These are phyloP conservation scores for Hippoglossus stenolepis DNA, from an alignment of 2,113 vertebrate genomes.

Conservation along the genomic window DNA sequence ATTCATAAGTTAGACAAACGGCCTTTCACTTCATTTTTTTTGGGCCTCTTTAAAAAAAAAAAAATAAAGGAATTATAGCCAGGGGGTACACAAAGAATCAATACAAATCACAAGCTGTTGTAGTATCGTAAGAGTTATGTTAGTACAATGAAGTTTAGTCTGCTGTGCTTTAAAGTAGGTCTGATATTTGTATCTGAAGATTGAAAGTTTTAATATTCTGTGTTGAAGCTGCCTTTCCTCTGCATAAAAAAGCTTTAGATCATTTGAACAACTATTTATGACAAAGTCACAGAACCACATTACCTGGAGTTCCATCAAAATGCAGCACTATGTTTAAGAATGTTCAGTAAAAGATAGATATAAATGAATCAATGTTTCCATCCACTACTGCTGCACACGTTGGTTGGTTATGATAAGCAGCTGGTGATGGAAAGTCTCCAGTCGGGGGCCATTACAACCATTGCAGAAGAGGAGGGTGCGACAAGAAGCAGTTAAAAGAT, in stretches of 20 bases:
- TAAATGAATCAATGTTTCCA: not conserved
- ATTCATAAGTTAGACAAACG: constrained; percentile 39
- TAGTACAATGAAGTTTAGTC: not conserved
- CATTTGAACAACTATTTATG: not conserved
- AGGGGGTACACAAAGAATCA: constrained; percentile 4
- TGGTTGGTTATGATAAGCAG: not conserved
- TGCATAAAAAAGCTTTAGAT: not conserved
- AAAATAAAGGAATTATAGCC: constrained; percentile 24
- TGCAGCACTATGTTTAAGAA: not conserved
- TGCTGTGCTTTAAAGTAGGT: not conserved
- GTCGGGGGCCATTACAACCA: not conserved
- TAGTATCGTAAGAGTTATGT: constrained; percentile 9
- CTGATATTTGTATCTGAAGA: not conserved
- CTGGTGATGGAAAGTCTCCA: not conserved
- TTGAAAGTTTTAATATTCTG: no score
- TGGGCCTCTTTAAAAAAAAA: constrained; percentile 38
- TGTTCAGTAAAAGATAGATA: not conserved
- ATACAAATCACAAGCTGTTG: constrained; percentile 26
- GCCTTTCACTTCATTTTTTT: constrained; percentile 48
- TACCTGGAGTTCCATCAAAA: not conserved
- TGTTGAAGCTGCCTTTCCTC: not conserved
- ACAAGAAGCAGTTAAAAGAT: not conserved
- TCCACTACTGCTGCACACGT: not conserved
- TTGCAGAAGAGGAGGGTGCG: not conserved
- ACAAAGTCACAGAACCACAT: not conserved